A percentile compares a stretch with the other conserved stretches of the same genome.
phyloP scores from a whole-genome alignment of 2,888 invertebrate genomes.

The Eupelmus urozonus region DNA sequence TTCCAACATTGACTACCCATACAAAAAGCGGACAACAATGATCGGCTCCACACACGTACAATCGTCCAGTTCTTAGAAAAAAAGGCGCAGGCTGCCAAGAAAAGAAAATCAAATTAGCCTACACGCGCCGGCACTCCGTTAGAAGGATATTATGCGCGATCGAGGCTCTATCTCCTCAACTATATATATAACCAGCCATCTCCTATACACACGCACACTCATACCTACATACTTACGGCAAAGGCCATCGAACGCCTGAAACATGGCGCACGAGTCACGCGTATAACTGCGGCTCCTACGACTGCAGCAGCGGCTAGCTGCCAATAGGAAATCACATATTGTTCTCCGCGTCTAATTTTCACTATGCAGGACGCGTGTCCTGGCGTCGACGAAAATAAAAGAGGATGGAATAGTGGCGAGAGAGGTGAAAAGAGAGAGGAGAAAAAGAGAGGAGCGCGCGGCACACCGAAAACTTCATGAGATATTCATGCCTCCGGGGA shows the following conservation, averaged over 20 bases:
- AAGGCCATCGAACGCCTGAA: slow-evolving; percentile 61
- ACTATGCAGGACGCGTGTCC: slow-evolving; percentile 35
- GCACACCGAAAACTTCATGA: slow-evolving; percentile 48
- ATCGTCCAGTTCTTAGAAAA: too few relatives aligned
- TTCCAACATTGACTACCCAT: too few relatives aligned
- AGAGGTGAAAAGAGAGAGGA: background rate
- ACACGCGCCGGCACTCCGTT: background rate
- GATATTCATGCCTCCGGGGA: slow-evolving; percentile 49
- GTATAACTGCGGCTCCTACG: too few relatives aligned
- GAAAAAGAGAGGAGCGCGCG: slow-evolving; percentile 27
- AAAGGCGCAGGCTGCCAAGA: too few relatives aligned
- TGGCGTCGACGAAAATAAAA: slow-evolving; percentile 31
- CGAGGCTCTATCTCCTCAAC: slow-evolving; percentile 13
- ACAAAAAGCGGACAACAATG: too few relatives aligned
- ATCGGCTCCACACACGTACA: too few relatives aligned
- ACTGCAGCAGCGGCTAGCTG: too few relatives aligned
- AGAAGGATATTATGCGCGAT: slow-evolving; percentile 34
- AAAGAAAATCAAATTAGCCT: slow-evolving; percentile 41
- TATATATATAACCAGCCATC: background rate
- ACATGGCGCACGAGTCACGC: slow-evolving; percentile 63
- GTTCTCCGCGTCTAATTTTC: slow-evolving; percentile 38
- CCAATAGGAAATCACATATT: slow-evolving; percentile 48
- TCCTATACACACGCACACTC: too few relatives aligned
- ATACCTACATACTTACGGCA: slow-evolving; percentile 26
- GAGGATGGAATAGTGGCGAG: background rate